Evolutionary conservation across 2,888 invertebrate genomes (phyloP).

Genomic region (Dasysyrphus tricinctus): DNA sequence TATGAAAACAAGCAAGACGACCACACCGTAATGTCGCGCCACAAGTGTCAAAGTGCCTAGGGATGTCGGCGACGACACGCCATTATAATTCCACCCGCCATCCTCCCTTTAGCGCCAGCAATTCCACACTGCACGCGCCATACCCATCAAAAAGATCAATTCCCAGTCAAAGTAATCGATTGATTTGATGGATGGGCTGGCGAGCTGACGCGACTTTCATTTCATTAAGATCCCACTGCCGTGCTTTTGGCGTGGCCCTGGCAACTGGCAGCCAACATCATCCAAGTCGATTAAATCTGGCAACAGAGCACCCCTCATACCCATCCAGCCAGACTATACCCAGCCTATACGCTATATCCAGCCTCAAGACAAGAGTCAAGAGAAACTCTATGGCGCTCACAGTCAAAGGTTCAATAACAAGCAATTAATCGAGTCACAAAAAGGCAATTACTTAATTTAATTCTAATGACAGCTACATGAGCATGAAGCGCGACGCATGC

Average conservation of each 20-base stretch:
- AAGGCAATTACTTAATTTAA: constrained; percentile 76
- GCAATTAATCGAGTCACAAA: constrained; percentile 76
- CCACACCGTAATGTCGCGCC: constrained; percentile 69
- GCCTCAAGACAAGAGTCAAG: constrained; percentile 1
- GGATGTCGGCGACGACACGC: constrained; percentile 53
- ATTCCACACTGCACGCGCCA: constrained; percentile 47
- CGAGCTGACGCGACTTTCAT: constrained; percentile 71
- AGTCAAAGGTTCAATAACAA: constrained; percentile 74
- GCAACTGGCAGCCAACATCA: constrained; percentile 52
- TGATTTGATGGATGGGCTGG: constrained; percentile 70
- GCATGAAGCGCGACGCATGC: constrained; percentile 72
- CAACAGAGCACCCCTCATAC: constrained; percentile 55
- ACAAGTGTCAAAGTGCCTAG: constrained; percentile 66
- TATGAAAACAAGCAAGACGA: constrained; percentile 42
- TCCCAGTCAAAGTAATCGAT: constrained; percentile 65
- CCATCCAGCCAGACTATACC: constrained; percentile 49
- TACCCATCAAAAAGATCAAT: constrained; percentile 65
- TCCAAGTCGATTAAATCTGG: constrained; percentile 64
- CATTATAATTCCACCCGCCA: constrained; percentile 40
- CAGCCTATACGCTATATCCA: background rate
- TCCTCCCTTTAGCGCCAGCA: constrained; percentile 42
- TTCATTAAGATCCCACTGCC: constrained; percentile 51
- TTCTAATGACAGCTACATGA: constrained; percentile 76
- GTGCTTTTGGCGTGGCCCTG: constrained; percentile 37
- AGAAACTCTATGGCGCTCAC: constrained; percentile 67